Percentiles rank a stretch among this genome's conserved stretches.
These are phyloP conservation scores for Solenodon paradoxus DNA, from an alignment of 2,113 vertebrate species.

Conservation along the genomic window DNA sequence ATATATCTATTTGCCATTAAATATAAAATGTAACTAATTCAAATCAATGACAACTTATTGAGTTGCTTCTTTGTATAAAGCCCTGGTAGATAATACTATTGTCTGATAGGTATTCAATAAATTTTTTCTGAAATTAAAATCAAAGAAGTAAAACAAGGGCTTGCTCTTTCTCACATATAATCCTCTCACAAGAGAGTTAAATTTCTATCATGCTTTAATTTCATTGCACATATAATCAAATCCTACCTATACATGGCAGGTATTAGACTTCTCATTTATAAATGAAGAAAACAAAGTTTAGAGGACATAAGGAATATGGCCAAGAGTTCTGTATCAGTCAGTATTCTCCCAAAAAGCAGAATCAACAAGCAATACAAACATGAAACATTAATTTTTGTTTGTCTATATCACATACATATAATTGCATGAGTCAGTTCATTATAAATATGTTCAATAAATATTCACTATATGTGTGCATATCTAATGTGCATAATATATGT, in stretches of 20 bases:
- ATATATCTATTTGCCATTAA: background rate
- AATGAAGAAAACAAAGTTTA: background rate
- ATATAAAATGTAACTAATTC: background rate
- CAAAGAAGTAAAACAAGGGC: background rate
- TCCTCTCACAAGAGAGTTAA: background rate
- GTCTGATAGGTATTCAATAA: background rate
- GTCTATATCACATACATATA: background rate
- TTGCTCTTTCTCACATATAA: background rate
- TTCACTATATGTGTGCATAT: no score
- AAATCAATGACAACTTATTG: background rate
- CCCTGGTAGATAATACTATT: background rate
- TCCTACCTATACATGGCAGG: background rate
- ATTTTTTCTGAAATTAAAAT: conserved; percentile 10
- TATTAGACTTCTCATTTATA: background rate
- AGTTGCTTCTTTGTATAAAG: background rate
- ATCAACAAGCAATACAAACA: background rate
- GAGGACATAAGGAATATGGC: background rate
- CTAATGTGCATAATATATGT: no score
- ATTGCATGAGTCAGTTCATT: background rate
- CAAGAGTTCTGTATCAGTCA: background rate
- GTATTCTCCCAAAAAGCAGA: background rate
- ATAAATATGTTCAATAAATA: background rate
- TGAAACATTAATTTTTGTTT: no score
- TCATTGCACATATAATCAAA: background rate
- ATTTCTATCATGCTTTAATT: background rate